Evolutionary conservation across 2,888 invertebrate species (phyloP).

Genomic region (Willowsia nigromaculata): DNA sequence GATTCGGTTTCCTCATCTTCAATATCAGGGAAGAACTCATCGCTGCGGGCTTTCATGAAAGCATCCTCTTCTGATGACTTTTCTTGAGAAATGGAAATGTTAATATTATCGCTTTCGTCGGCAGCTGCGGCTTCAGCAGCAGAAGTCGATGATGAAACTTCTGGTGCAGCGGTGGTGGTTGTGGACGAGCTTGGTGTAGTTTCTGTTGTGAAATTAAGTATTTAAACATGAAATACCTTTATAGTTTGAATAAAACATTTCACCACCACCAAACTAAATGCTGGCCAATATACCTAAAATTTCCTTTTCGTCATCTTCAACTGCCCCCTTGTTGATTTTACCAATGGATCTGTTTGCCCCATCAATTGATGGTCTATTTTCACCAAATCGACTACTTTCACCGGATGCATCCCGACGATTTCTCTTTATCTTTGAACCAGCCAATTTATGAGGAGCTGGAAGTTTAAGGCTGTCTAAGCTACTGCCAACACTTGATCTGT

Average conservation of each 20-base stretch:
- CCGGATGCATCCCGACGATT: slow-evolving; percentile 47
- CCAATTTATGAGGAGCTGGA: slow-evolving; percentile 11
- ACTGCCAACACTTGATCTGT: slow-evolving; percentile 69
- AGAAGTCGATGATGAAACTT: slow-evolving; percentile 37
- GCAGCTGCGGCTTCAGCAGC: slow-evolving; percentile 49
- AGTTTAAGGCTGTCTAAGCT: slow-evolving; percentile 43
- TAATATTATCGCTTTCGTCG: slow-evolving; percentile 52
- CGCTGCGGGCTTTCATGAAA: slow-evolving; percentile 76
- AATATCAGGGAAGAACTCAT: slow-evolving; percentile 76
- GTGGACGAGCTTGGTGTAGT: slow-evolving; percentile 47
- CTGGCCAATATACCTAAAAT: slow-evolving; percentile 54
- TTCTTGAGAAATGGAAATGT: slow-evolving; percentile 69
- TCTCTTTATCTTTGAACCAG: slow-evolving; percentile 47
- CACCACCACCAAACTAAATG: not conserved
- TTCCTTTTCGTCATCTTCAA: slow-evolving; percentile 76
- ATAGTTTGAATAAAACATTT: not conserved
- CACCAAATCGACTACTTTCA: slow-evolving; percentile 73
- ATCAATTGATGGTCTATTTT: slow-evolving; percentile 66
- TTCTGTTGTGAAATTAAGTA: slow-evolving; percentile 18
- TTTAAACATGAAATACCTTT: not conserved
- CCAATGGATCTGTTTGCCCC: slow-evolving; percentile 73
- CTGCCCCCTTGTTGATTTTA: slow-evolving; percentile 76
- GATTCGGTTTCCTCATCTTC: slow-evolving; percentile 75
- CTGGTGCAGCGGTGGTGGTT: slow-evolving; percentile 30
- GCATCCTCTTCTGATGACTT: slow-evolving; percentile 75